Evolutionary conservation across 2,113 vertebrate genomes (phyloP), one percentile per base, ranked within the genome.

Genomic region (Rhynchomys soricoides): DNA sequence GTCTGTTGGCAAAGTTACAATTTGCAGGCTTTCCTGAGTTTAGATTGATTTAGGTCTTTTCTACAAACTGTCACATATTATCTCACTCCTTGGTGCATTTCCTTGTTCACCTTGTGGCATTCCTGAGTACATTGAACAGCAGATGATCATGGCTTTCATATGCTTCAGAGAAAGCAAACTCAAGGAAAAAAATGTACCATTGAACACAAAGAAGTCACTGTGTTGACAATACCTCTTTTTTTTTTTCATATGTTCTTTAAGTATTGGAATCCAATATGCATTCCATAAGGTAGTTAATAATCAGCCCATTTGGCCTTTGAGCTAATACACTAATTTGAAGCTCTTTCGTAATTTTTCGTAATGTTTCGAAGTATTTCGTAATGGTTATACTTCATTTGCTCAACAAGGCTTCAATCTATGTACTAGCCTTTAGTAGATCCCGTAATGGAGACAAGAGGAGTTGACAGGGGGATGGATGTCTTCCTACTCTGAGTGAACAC

Each of bases 241-340:
- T 90, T 95, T 34, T 86, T 94, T 59, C 40, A 81, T 8, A 59
- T 55, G 26, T 17, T 86, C 64, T 68, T 85, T 22, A 86, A 64
- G 31, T 11, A 70, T 94, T 81, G 16, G 22, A 43, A 78, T 13
- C 86, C 48, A 89, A 50, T 85, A 2, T 74, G 31, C 12, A 73
- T 37, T 48, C 8, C 8, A 82, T 73, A 11, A 5, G 19, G 40
- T 75, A 5, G 45, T 88, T 85, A 66, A 89, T 55, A 82, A 94
- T 89, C 43, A 94, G 15, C 0, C 29, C 55, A 66, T 78, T 96
- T 91, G 66, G 68, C 15, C 2, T 55, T 89, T 85, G 62, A 75
- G 9, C 50, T 93, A 34, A 91, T 85, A 73, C 75, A 94, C 82
- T 92, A 57, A 87, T 87, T 88, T 93, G 73, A 90, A 96, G 66